These are phyloP conservation scores for Ictalurus punctatus DNA, from an alignment of 2,113 vertebrate species.

Conservation along the genomic window DNA sequence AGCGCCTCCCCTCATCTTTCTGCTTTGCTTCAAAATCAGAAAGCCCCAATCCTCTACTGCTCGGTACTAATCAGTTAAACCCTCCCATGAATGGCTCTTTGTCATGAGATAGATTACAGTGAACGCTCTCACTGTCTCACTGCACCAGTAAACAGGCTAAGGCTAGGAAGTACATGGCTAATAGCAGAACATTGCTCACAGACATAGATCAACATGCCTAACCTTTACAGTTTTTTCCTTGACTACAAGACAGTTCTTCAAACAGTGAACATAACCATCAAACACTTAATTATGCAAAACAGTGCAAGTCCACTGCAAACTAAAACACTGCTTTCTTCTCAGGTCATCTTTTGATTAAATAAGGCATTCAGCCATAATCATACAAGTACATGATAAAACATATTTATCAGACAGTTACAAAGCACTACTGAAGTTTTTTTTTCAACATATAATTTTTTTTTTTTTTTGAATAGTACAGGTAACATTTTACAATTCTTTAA, in stretches of 20 bases:
- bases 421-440: background rate
- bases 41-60: slow-evolving; percentile 66
- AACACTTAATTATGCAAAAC: background rate
- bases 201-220: slow-evolving; percentile 4
- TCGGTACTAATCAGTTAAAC: slow-evolving; percentile 76
- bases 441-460: background rate
- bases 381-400: background rate
- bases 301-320: background rate
- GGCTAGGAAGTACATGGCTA: slow-evolving; percentile 4
- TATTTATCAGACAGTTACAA: background rate
- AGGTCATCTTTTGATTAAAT: background rate
- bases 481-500: too few species aligned
- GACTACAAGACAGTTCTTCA: background rate
- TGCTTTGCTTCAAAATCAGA: slow-evolving; percentile 46
- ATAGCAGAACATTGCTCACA: background rate
- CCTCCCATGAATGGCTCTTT: slow-evolving; percentile 82
- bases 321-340: background rate
- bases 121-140: slow-evolving; percentile 63
- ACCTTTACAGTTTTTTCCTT: background rate
- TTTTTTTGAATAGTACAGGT: too few species aligned
- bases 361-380: background rate
- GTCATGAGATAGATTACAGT: slow-evolving; percentile 78
- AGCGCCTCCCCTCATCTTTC: slow-evolving; percentile 15
- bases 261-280: background rate
- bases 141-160: slow-evolving; percentile 40